Evolutionary conservation across 2,113 vertebrate genomes (phyloP).

Genomic region (Myotis brandtii): DNA sequence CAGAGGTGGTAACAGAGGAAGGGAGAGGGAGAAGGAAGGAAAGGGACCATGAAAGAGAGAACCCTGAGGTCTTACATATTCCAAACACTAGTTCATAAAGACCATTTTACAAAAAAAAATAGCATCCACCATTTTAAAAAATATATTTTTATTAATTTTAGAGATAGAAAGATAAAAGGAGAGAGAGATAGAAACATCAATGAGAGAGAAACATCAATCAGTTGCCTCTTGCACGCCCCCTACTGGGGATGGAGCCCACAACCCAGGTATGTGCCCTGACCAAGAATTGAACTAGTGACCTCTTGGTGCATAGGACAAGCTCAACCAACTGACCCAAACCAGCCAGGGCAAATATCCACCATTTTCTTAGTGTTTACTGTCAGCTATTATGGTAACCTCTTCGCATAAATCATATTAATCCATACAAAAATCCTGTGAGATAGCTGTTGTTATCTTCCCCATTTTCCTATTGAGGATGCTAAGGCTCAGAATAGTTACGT

Average conservation of each 20-base stretch:
- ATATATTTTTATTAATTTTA: too few species aligned
- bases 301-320: too few species aligned
- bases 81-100: not conserved
- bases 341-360: not conserved
- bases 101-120: not conserved
- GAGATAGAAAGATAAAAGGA: too few species aligned
- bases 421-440: not conserved
- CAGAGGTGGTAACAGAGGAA: not conserved
- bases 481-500: not conserved
- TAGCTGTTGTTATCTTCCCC: not conserved
- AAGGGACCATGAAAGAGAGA: not conserved
- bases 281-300: too few species aligned
- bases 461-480: not conserved
- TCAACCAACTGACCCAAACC: too few species aligned
- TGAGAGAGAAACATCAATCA: too few species aligned
- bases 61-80: not conserved
- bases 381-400: not conserved
- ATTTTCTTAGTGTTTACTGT: not conserved
- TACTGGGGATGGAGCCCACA: too few species aligned
- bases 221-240: too few species aligned
- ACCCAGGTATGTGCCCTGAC: too few species aligned
- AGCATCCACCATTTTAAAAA: not conserved
- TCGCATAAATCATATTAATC: not conserved
- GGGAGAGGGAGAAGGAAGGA: not conserved
- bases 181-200: too few species aligned